Evolutionary conservation across 1,140 invertebrate genomes (phyloP).

Genomic region (Argopecten irradians): DNA sequence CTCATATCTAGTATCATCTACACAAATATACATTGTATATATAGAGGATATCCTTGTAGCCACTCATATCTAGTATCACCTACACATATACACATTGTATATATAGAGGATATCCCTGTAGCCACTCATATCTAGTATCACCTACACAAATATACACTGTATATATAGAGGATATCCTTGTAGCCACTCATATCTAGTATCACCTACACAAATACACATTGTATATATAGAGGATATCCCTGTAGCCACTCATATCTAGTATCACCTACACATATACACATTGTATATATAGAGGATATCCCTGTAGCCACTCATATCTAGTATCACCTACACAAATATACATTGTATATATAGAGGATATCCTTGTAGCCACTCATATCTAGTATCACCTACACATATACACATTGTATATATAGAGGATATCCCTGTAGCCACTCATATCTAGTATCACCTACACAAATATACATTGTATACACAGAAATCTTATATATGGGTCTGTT

Average conservation of each 20-base stretch:
- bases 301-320: background rate
- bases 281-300: background rate
- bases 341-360: background rate
- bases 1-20: slow-evolving; percentile 70
- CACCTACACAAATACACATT: background rate
- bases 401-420: no score
- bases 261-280: background rate
- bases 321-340: background rate
- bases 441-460: background rate
- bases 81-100: background rate
- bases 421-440: background rate
- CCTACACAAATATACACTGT: background rate
- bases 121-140: no score
- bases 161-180: background rate
- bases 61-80: background rate
- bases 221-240: background rate
- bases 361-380: background rate
- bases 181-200: background rate
- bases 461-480: background rate
- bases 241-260: background rate
- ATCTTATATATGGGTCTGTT: no score
- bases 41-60: no score
- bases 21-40: slow-evolving; percentile 36
- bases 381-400: no score
- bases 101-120: no score